These are phyloP conservation scores for Eilema depressum DNA, from an alignment of 2,888 invertebrate species.

Conservation along the genomic window DNA sequence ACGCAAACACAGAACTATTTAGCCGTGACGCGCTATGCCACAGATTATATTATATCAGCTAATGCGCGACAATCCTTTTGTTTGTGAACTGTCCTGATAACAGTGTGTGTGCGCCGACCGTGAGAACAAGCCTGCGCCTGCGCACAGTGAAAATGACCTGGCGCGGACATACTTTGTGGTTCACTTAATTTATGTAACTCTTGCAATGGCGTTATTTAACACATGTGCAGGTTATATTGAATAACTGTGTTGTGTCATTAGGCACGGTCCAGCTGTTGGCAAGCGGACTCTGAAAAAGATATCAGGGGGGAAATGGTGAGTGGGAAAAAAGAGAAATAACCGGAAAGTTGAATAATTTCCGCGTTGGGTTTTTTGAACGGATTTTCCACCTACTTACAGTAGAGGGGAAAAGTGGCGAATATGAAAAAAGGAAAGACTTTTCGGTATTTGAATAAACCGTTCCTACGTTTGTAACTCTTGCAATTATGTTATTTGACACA, in stretches of 20 bases:
- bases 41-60: conserved; percentile 41
- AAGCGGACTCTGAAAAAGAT: too few species aligned
- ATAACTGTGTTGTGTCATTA: not conserved
- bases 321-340: too few species aligned
- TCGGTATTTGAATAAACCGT: too few species aligned
- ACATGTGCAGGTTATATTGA: conserved; percentile 9
- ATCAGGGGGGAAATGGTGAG: too few species aligned
- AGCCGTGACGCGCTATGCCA: conserved; percentile 40
- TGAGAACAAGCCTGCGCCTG: conserved; percentile 49
- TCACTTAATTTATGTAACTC: conserved; percentile 20
- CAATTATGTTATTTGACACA: conserved; percentile 11
- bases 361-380: too few species aligned
- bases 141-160: conserved; percentile 31
- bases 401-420: too few species aligned
- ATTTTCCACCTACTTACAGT: too few species aligned
- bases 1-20: conserved; percentile 45
- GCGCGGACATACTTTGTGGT: conserved; percentile 20
- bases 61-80: conserved; percentile 56
- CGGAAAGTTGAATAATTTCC: too few species aligned
- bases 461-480: conserved; percentile 22
- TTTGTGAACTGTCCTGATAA: conserved; percentile 53
- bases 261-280: not conserved
- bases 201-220: conserved; percentile 13
- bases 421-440: too few species aligned
- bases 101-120: conserved; percentile 46